Evolutionary conservation across 2,888 invertebrate species (phyloP), one percentile per base, ranked within the genome.

Genomic region (Pristionchus japonicus): DNA sequence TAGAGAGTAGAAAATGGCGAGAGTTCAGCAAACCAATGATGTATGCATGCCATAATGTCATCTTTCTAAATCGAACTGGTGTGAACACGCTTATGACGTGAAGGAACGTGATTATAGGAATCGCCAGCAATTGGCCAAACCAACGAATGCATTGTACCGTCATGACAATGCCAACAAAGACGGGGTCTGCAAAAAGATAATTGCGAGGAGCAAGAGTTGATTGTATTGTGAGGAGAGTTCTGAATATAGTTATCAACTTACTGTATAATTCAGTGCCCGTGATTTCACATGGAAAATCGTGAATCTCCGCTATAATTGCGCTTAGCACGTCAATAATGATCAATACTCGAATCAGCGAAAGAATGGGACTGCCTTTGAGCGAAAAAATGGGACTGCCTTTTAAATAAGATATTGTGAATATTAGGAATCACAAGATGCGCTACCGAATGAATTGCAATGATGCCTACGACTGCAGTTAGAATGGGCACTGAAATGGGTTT

Each of bases 221-320:
- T 34, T 74, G 4, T n/a, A 15, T 34, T 37, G 74, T 17, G 27
- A 74, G 7, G n/a, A n/a, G n/a, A n/a, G n/a, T n/a, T n/a, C n/a
- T n/a, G n/a, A n/a, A 74, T 20, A 74, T 37, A 9, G 74, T 11
- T 6, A 27, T 23, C 6, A 9, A n/a, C 77, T 40, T 20, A 77
- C 77, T 20, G 6, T 40, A 34, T 3, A 34, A 37, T 17, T 77
- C 77, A 6, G 17, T 37, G 7, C 23, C 37, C 11, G 34, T 7
- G n/a, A 77, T 40, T 43, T 77, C 77, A 23, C 77, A 31, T 40
- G 77, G 77, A 20, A 77, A 11, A 77, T 77, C 77, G 23, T 77
- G 77, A 40, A 77, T 77, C 40, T 34, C n/a, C 23, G 40, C 6
- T n/a, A 20, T 2, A 77, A 77, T 37, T 6, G 20, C 23, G 7